These are phyloP conservation scores for Polymixis flavicincta DNA, from an alignment of 2,888 invertebrate genomes.

Conservation along the genomic window DNA sequence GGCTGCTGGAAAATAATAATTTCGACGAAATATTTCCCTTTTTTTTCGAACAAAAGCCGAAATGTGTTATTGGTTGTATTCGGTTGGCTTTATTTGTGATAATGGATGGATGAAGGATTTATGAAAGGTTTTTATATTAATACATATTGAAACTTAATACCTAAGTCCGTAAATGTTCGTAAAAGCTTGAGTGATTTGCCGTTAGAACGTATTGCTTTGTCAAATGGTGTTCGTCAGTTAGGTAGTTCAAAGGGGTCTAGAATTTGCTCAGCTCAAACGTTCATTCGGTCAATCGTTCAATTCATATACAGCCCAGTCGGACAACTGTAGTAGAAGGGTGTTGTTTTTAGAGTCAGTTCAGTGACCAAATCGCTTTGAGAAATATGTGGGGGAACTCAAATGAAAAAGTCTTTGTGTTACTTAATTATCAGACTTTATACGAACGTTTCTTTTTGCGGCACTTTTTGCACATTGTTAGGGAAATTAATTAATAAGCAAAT, in stretches of 20 bases:
- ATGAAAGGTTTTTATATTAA: constrained; percentile 21
- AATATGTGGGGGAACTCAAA: neutral
- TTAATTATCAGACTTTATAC: neutral
- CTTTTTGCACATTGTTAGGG: neutral
- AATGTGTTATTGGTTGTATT: constrained; percentile 16
- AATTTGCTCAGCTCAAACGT: constrained; percentile 2
- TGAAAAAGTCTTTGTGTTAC: neutral
- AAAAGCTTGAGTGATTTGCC: neutral
- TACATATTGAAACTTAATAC: constrained; percentile 11
- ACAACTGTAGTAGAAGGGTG: neutral
- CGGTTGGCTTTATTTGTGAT: constrained; percentile 20
- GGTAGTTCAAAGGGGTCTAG: constrained; percentile 3
- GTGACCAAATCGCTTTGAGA: constrained; percentile 28
- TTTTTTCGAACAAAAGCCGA: constrained; percentile 38
- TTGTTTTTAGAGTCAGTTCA: constrained; percentile 30
- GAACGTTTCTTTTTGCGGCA: neutral
- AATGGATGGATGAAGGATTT: constrained; percentile 12
- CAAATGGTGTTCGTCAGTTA: neutral
- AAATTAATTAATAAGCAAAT: neutral
- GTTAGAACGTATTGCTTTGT: neutral
- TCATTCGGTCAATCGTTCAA: constrained; percentile 22
- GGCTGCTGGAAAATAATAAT: constrained; percentile 9
- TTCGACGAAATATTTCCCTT: neutral
- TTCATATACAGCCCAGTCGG: constrained; percentile 2
- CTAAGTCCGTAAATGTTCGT: neutral